Percentiles rank a stretch among this genome's conserved stretches.
Conservation (phyloP, 2,888 invertebrate genomes). For the Ectemnius continuus region DNA sequence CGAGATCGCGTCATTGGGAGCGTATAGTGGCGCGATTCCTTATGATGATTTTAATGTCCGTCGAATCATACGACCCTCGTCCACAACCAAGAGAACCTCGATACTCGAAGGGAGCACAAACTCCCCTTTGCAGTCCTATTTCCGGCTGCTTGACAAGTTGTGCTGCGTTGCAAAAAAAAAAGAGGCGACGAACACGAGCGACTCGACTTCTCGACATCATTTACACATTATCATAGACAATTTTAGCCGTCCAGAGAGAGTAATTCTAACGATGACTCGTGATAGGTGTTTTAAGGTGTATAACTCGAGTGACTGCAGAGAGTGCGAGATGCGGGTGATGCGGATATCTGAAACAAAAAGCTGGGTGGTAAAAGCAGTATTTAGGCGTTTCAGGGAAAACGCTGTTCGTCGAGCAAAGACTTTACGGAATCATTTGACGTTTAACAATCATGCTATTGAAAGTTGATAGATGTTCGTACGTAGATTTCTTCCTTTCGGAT, state of each 20-base stretch:
- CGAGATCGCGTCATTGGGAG: constrained; percentile 21
- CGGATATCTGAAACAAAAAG: constrained; percentile 60
- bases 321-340: constrained; percentile 49
- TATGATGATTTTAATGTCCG: constrained; percentile 11
- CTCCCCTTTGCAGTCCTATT: not conserved
- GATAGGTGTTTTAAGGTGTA: constrained; percentile 51
- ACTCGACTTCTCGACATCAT: constrained; percentile 38
- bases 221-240: constrained; percentile 42
- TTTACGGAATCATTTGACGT: too few relatives aligned
- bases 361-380: not conserved
- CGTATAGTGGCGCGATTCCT: constrained; percentile 13
- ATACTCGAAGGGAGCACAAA: not conserved
- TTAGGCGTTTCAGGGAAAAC: not conserved
- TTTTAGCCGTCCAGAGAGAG: constrained; percentile 59
- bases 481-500: constrained; percentile 46
- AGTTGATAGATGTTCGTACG: too few relatives aligned
- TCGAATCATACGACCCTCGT: constrained; percentile 5
- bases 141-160: too few relatives aligned
- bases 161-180: too few relatives aligned
- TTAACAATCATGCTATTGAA: too few relatives aligned
- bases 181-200: constrained; percentile 32
- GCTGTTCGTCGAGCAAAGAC: not conserved
- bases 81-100: not conserved
- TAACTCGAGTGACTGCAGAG: constrained; percentile 55
- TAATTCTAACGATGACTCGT: constrained; percentile 50